Evolutionary conservation across 2,113 vertebrate genomes (phyloP), one percentile per base, ranked within the genome.

Genomic region (Glareola pratincola): DNA sequence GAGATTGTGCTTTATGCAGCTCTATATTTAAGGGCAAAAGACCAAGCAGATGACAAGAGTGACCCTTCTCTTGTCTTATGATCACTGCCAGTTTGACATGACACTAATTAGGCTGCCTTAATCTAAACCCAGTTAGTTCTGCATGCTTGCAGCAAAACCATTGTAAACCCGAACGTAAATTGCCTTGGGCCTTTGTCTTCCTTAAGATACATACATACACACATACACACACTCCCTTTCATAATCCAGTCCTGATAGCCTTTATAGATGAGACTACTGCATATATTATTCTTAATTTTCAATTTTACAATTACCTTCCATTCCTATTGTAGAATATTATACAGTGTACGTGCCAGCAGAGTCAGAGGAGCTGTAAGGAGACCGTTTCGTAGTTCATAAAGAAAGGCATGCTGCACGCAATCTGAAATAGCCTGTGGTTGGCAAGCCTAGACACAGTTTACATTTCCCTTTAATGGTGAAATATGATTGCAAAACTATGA

Each of bases 71-170:
- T 97, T 98, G 98, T 98, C 98, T 98, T 98, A 98, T 98, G 98
- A 98, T 98, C 97, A 98, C 98, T 98, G 98, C 98, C 97, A 98
- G 98, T 98, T 98, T 98, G 98, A 99, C 98, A 98, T 98, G 98
- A 98, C 98, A 98, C 98, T 98, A 98, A 98, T 99, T 99, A 98
- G 98, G 98, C 98, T 96, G 98, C 98, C 98, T 98, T 98, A 98
- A 98, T 98, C 98, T 98, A 98, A 98, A 98, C 98, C 98, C 98
- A 97, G 98, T 98, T 98, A 98, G 98, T 98, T 98, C 98, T 98
- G 98, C 98, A 98, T 98, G 98, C 98, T 98, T 97, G 98, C 97
- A 98, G 97, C 98, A 98, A 98, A 98, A 98, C 97, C 98, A 96
- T 97, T 98, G 98, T 98, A 98, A 98, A 98, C 97, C 98, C 39